Evolutionary conservation across 1,140 invertebrate genomes (phyloP), one percentile per base, ranked within the genome.

Genomic region (Capitella teleta): DNA sequence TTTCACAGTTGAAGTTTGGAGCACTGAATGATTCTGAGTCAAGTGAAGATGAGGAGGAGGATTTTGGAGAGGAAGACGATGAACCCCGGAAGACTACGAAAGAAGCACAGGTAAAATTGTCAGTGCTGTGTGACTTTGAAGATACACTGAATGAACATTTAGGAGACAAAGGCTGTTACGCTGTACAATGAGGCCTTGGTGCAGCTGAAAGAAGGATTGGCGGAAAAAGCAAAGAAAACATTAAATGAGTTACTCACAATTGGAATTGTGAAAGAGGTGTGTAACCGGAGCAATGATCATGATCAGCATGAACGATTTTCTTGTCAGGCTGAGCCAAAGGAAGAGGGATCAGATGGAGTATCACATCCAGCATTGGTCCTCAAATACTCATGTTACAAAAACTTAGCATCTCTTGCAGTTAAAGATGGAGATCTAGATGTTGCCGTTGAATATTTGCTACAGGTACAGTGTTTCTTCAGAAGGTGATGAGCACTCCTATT

Each of bases 381-480:
- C 19, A 79, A 82, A 59, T 86, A 84, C 67, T 82, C 82, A 8
- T 81, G 82, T 55, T 78, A 77, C 54, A 80, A 83, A 56, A 86
- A 86, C 66, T 73, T 86, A 30, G 83, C 77, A 0, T 75, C 68
- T 4, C 78, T 84, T 45, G 70, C 78, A 25, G 59, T 74, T 4
- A 64, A 77, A 12, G 64, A 72, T 40, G 67, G 71, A 12, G 74
- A 82, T 42, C 72, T 76, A 41, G 61, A 77, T 14, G 58, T 72
- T 30, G 81, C 82, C 0, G 70, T 83, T 28, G 73, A 79, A 26
- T 74, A 76, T 76, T 74, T 68, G 49, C 54, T 76, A 28, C 64
- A 76, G 66, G 74, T 74, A 57, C n/a, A 44, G 14, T 8, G 25
- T 44, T n/a, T 38, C 38, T 46, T 14, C 49, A 49, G n/a, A 49